Evolutionary conservation across 1,140 invertebrate genomes (phyloP).

Genomic region (Asobara japonica): DNA sequence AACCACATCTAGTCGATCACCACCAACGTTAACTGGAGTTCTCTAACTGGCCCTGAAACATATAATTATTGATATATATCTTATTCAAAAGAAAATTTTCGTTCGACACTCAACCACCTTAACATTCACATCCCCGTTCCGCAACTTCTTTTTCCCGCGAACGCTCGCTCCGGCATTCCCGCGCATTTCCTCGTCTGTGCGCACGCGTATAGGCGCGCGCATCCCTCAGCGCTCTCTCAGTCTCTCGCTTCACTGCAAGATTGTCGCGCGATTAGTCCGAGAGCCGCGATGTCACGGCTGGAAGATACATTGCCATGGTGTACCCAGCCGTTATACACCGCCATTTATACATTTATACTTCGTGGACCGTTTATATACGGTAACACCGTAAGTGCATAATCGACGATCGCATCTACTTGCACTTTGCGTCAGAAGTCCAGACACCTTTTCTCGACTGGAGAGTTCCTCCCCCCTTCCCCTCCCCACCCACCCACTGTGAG

Average conservation of each 20-base stretch:
- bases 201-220: conserved; percentile 40
- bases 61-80: no score
- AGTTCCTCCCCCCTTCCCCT: not conserved
- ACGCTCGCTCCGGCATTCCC: conserved; percentile 28
- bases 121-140: not conserved
- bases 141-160: conserved; percentile 16
- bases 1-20: no score
- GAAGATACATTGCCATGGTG: conserved; percentile 65
- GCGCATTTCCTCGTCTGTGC: not conserved
- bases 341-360: conserved; percentile 36
- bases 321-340: conserved; percentile 50
- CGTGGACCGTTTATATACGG: conserved; percentile 56
- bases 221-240: conserved; percentile 16
- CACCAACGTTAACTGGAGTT: no score
- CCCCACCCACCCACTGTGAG: not conserved
- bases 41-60: no score
- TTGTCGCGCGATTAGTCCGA: conserved; percentile 66
- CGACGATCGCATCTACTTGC: conserved; percentile 66
- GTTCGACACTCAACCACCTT: no score
- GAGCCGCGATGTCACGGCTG: conserved; percentile 57
- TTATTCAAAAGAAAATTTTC: no score
- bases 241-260: conserved; percentile 51
- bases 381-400: conserved; percentile 67
- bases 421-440: conserved; percentile 62
- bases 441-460: conserved; percentile 46